Evolutionary conservation across 2,888 invertebrate species (phyloP).

Genomic region (Eremobia ochroleuca): DNA sequence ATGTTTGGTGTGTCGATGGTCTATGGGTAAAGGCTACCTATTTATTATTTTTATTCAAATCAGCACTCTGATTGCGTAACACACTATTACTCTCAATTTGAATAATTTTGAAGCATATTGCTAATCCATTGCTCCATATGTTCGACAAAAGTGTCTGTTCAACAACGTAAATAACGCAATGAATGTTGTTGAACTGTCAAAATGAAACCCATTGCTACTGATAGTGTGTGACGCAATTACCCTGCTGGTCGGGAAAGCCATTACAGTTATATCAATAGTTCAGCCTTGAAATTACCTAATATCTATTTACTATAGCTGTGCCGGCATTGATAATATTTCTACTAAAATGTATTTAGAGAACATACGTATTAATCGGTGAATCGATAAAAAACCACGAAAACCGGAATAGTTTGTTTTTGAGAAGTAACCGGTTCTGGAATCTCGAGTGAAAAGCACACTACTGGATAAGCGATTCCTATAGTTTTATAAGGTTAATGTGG

Average conservation of each 20-base stretch:
- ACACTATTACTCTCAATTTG: too few relatives aligned
- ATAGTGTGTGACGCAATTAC: too few relatives aligned
- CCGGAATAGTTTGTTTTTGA: neutral
- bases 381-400: slow-evolving; percentile 1
- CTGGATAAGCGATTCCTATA: neutral
- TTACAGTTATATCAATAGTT: neutral
- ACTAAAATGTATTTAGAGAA: neutral
- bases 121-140: too few relatives aligned
- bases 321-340: neutral
- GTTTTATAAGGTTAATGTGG: neutral
- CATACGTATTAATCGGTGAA: neutral
- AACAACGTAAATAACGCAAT: too few relatives aligned
- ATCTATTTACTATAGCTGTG: neutral
- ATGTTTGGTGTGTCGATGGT: neutral
- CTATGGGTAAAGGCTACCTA: neutral
- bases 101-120: too few relatives aligned
- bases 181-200: too few relatives aligned
- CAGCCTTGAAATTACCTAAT: neutral
- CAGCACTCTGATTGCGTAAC: too few relatives aligned
- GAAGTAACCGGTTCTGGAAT: neutral
- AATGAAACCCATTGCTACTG: too few relatives aligned
- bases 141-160: too few relatives aligned
- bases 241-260: neutral
- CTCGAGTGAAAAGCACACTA: slow-evolving; percentile 2
- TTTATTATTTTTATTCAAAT: neutral